Percentiles rank a stretch among this genome's conserved stretches.
Evolutionary conservation across 2,113 vertebrate species (phyloP).

Genomic region (Notothenia coriiceps): DNA sequence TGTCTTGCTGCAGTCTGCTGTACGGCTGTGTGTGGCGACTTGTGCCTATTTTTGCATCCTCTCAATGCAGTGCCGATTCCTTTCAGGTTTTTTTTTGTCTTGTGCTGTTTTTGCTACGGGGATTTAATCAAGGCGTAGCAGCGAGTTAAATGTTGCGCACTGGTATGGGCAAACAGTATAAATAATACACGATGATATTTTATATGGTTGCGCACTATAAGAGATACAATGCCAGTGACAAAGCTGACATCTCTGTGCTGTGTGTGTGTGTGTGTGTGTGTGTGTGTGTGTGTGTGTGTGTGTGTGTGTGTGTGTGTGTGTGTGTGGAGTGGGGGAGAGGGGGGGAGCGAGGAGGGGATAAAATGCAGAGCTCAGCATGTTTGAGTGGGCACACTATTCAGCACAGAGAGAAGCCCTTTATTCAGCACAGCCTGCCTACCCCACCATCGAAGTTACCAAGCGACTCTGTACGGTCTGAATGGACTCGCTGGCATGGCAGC

Average conservation of each 20-base stretch:
- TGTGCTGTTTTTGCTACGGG: conserved; percentile 9
- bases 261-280: background rate
- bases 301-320: background rate
- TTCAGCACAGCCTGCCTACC: conserved; percentile 74
- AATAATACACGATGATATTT: background rate
- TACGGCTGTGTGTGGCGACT: conserved; percentile 54
- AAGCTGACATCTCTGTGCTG: conserved; percentile 25
- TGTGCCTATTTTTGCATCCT: conserved; percentile 66
- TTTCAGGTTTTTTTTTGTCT: conserved; percentile 8
- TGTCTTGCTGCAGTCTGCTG: conserved; percentile 70
- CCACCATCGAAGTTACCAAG: conserved; percentile 77
- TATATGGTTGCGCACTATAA: background rate
- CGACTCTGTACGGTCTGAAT: conserved; percentile 76
- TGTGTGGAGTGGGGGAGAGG: conserved; percentile 6
- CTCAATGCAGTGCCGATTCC: conserved; percentile 43
- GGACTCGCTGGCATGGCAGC: conserved; percentile 67
- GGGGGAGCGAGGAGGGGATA: conserved; percentile 21
- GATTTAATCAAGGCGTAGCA: conserved; percentile 28
- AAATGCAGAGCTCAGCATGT: conserved; percentile 80
- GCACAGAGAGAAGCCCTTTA: conserved; percentile 79
- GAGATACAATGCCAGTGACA: background rate
- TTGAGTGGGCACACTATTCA: conserved; percentile 79
- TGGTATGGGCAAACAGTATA: background rate
- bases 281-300: too few relatives aligned
- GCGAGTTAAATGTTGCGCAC: background rate